Evolutionary conservation across 2,888 invertebrate genomes (phyloP).

Genomic region (Euzetes globulus): DNA sequence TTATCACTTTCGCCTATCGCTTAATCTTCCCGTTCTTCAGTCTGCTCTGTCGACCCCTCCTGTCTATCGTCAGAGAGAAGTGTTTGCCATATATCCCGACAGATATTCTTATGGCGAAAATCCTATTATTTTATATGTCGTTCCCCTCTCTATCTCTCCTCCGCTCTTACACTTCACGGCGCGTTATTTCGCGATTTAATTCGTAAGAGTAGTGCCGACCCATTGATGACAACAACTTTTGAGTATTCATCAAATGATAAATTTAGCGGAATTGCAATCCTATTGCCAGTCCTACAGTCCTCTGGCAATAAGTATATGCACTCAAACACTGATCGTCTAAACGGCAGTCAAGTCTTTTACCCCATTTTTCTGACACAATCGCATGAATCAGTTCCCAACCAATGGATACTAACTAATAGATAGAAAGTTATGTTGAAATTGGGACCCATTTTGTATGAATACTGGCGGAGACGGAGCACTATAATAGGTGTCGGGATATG

Average conservation of each 20-base stretch:
- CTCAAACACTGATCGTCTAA: neutral
- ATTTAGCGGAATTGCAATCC: conserved; percentile 24
- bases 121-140: conserved; percentile 20
- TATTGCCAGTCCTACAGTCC: too few species aligned
- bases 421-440: neutral
- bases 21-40: neutral
- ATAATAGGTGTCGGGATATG: neutral
- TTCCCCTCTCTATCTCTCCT: too few species aligned
- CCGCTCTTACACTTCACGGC: neutral
- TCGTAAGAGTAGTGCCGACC: neutral
- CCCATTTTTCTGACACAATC: neutral
- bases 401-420: neutral
- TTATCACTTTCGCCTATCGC: conserved; percentile 5
- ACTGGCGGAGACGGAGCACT: neutral
- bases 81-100: conserved; percentile 4
- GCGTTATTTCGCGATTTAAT: neutral
- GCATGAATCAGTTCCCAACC: neutral
- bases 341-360: neutral
- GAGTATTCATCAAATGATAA: conserved; percentile 29
- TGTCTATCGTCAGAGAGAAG: neutral
- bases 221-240: conserved; percentile 8
- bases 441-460: conserved; percentile 9
- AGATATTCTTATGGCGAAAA: neutral
- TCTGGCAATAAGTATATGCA: neutral
- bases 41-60: neutral